phyloP scores from a whole-genome alignment of 2,113 vertebrate species.

The Spizaetus ornatus region DNA sequence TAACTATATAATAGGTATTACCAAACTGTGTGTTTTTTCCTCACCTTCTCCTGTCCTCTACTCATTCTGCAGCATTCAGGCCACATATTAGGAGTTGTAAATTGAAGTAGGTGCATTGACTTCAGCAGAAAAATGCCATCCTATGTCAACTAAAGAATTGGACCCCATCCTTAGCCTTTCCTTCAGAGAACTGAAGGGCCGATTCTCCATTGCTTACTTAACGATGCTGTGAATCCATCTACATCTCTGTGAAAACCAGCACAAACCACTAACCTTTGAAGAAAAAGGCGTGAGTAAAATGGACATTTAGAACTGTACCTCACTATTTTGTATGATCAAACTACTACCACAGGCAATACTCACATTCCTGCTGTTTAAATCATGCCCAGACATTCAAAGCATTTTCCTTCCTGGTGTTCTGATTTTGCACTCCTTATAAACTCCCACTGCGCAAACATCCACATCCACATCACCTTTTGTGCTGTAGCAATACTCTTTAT shows the following conservation, averaged over 20 bases:
- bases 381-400: neutral
- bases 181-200: neutral
- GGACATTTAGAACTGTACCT: neutral
- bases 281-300: neutral
- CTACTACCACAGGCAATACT: neutral
- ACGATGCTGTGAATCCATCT: neutral
- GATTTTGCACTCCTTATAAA: neutral
- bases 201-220: neutral
- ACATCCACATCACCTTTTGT: neutral
- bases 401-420: neutral
- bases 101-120: neutral
- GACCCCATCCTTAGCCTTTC: neutral
- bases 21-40: neutral
- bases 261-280: neutral
- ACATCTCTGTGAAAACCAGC: neutral
- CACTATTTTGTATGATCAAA: neutral
- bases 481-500: neutral
- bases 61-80: neutral
- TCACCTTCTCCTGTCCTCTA: neutral
- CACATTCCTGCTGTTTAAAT: neutral
- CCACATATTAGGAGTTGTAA: neutral
- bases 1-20: neutral
- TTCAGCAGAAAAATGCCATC: neutral
- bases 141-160: neutral
- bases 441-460: neutral